Base-by-base conservation (phyloP, 1,140 invertebrate species). In the Drosophila ogumai region DNA sequence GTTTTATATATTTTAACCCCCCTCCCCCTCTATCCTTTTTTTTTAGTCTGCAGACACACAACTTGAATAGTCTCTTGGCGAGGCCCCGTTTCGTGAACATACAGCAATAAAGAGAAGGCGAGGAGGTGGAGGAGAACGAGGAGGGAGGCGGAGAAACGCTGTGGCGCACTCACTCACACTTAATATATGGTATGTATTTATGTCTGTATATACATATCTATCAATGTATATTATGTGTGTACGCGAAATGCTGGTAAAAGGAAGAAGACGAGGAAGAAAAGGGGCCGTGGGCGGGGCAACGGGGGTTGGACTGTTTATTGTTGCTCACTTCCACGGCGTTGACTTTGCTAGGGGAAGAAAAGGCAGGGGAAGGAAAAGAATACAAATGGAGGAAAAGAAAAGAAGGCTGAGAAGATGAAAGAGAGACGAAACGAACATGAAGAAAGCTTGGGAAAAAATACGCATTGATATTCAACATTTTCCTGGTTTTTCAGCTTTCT, bases 21-120 rank as follows among this genome's bases (percentile, higher is more conserved):
- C 49, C 40, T 6, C 25, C 28, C 49, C 49, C n/a, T 5, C 50
- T 15, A 22, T 54, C 50, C 19, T 22, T 55, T 55, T 52, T 38
- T 38, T 13, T 38, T 19, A 28, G 8, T 22, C 34, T 60, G 56
- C 32, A 32, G 13, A 56, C 82, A 76, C 58, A 79, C 75, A 87
- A 87, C 76, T 88, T 79, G 75, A 63, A 88, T 88, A 88, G 84
- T 87, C 82, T 87, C 82, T 59, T 87, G 80, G 40, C 60, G 41
- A 88, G 82, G 84, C 82, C 79, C 76, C 68, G 75, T 43, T 87
- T 67, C 79, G 55, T 44, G 41, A 47, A 59, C 67, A 75, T 32
- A 63, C 61, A 71, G 41, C 54, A 44, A 66, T 61, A 65, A 61
- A 43, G 28, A 44, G 59, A 47, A 19, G 47, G 38, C 13, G 47